A percentile compares a stretch with the other conserved stretches of the same genome.
Conservation (phyloP, 1,140 invertebrate species). For the Pseudomyrmex dendroicus region DNA sequence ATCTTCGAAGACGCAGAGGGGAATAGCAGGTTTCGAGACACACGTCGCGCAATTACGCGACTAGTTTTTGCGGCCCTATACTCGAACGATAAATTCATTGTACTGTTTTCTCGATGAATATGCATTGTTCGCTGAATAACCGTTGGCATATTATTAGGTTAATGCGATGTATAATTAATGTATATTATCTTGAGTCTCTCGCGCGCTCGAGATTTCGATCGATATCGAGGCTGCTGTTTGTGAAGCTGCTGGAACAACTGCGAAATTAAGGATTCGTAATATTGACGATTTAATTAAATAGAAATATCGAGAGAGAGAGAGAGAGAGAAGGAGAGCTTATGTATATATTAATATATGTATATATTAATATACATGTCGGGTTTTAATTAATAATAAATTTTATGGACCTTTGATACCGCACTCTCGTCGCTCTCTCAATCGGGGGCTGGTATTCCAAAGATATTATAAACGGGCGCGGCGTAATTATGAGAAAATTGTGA, state of each 20-base stretch:
- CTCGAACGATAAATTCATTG: conserved; percentile 32
- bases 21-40: no score
- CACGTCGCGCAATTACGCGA: background rate
- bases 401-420: background rate
- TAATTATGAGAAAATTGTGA: conserved; percentile 5
- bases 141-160: no score
- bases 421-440: no score
- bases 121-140: conserved; percentile 11
- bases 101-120: conserved; percentile 30
- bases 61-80: conserved; percentile 13
- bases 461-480: conserved; percentile 3
- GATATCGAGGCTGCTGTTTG: background rate
- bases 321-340: no score
- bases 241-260: background rate
- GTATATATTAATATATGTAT: no score
- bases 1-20: no score
- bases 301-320: no score
- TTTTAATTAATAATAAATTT: conserved; percentile 16
- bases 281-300: background rate
- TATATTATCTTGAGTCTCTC: conserved; percentile 14
- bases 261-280: background rate
- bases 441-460: background rate
- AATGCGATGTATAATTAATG: conserved; percentile 7
- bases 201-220: conserved; percentile 2
- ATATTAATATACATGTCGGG: no score